Conservation (phyloP, 1,140 invertebrate genomes). For the Eumeta japonica region DNA sequence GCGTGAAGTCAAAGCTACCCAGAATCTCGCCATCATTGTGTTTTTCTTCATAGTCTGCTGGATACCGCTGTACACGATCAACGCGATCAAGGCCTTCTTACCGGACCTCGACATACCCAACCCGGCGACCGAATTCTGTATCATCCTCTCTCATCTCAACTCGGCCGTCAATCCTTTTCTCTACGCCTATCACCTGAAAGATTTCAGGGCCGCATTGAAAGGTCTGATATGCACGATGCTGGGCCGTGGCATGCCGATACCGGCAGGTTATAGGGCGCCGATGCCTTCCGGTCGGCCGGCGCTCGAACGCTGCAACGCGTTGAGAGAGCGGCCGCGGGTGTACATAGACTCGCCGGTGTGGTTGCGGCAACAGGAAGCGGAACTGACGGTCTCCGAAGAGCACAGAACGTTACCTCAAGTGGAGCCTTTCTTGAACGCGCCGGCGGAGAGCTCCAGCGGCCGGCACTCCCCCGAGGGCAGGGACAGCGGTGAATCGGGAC, state of each 20-base stretch:
- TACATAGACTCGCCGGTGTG: constrained; percentile 54
- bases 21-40: constrained; percentile 87
- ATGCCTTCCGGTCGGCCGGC: constrained; percentile 37
- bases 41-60: constrained; percentile 90
- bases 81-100: constrained; percentile 82
- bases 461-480: constrained; percentile 35
- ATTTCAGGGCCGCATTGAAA: constrained; percentile 75
- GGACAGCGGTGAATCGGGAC: constrained; percentile 28
- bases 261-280: constrained; percentile 39
- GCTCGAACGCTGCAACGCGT: constrained; percentile 43
- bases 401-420: constrained; percentile 14
- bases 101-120: constrained; percentile 65
- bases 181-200: constrained; percentile 87
- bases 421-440: constrained; percentile 35
- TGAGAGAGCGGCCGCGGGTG: constrained; percentile 41
- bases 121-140: constrained; percentile 75
- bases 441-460: constrained; percentile 31
- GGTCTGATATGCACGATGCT: constrained; percentile 62
- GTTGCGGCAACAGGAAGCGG: constrained; percentile 44
- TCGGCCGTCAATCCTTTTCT: constrained; percentile 84
- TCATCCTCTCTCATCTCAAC: constrained; percentile 86
- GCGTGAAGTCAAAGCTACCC: constrained; percentile 87
- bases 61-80: constrained; percentile 90
- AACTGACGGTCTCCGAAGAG: constrained; percentile 24
- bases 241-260: constrained; percentile 44